Percentiles rank a stretch among this genome's conserved stretches.
Evolutionary conservation across 2,888 invertebrate species (phyloP).

Genomic region (Heliconius aoede): DNA sequence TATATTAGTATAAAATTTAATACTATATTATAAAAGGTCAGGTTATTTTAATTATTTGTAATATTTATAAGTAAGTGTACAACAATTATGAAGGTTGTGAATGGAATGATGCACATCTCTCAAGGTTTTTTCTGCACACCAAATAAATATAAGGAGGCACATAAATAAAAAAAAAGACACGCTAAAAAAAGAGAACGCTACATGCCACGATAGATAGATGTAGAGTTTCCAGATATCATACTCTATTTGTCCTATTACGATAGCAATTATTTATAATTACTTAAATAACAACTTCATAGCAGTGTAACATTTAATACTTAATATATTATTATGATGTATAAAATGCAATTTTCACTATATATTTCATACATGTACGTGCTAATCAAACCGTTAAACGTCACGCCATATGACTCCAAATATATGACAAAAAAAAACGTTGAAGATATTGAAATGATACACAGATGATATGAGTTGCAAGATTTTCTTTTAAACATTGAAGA

Average conservation of each 20-base stretch:
- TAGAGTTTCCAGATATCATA: background rate
- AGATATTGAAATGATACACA: constrained; percentile 33
- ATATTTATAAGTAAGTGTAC: background rate
- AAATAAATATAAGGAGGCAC: background rate
- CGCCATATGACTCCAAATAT: constrained; percentile 22
- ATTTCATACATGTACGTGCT: constrained; percentile 10
- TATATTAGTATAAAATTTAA: background rate
- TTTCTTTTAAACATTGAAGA: constrained; percentile 32
- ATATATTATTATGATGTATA: constrained; percentile 1
- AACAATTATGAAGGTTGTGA: constrained; percentile 6
- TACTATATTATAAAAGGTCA: background rate
- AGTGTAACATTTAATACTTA: background rate
- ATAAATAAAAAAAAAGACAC: too few species aligned
- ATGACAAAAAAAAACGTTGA: constrained; percentile 32
- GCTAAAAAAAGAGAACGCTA: background rate
- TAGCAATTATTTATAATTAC: background rate
- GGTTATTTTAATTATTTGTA: background rate
- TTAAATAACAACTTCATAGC: background rate
- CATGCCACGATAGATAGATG: background rate
- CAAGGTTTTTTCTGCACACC: background rate
- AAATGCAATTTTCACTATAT: constrained; percentile 9
- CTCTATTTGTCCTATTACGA: background rate
- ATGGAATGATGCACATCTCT: background rate
- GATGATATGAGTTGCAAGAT: constrained; percentile 29
- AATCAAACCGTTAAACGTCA: constrained; percentile 27